These are phyloP conservation scores for Bovichtus diacanthus DNA, from an alignment of 2,797 vertebrate genomes.

Conservation along the genomic window DNA sequence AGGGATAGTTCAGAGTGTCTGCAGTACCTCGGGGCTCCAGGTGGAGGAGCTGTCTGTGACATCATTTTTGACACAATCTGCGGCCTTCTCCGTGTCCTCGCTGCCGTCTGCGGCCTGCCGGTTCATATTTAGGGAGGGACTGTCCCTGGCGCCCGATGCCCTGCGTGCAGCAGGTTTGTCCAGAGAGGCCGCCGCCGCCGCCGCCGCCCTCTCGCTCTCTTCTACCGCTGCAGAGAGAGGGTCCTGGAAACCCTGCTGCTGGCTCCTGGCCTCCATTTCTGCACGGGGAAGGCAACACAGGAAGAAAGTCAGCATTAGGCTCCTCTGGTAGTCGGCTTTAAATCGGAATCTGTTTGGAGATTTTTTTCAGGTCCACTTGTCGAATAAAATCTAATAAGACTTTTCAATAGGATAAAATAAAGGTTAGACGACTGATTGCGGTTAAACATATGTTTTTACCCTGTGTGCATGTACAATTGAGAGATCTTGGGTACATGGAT, in stretches of 20 bases:
- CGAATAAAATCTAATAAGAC: too few species aligned
- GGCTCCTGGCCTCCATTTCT: conserved; percentile 87
- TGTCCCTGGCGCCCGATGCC: conserved; percentile 10
- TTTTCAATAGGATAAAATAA: too few species aligned
- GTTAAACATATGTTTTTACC: too few species aligned
- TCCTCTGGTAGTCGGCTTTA: background rate
- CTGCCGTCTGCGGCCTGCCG: conserved; percentile 74
- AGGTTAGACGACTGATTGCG: too few species aligned
- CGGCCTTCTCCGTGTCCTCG: conserved; percentile 77
- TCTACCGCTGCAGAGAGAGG: conserved; percentile 75
- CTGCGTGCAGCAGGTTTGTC: conserved; percentile 40
- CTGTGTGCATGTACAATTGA: too few species aligned
- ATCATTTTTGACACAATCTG: conserved; percentile 82
- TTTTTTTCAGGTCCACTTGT: too few species aligned
- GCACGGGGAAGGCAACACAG: conserved; percentile 33
- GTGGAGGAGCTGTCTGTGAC: conserved; percentile 88
- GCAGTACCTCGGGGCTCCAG: conserved; percentile 92
- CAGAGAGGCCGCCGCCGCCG: conserved; percentile 29
- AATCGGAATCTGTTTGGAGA: too few species aligned
- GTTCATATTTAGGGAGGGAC: conserved; percentile 46
- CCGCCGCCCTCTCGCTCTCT: conserved; percentile 53
- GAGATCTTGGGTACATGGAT: too few species aligned
- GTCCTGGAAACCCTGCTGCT: conserved; percentile 76
- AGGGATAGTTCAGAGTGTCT: background rate
- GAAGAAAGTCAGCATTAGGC: conserved; percentile 17